Base-by-base conservation (phyloP, 2,797 vertebrate genomes). In the Emys orbicularis region DNA sequence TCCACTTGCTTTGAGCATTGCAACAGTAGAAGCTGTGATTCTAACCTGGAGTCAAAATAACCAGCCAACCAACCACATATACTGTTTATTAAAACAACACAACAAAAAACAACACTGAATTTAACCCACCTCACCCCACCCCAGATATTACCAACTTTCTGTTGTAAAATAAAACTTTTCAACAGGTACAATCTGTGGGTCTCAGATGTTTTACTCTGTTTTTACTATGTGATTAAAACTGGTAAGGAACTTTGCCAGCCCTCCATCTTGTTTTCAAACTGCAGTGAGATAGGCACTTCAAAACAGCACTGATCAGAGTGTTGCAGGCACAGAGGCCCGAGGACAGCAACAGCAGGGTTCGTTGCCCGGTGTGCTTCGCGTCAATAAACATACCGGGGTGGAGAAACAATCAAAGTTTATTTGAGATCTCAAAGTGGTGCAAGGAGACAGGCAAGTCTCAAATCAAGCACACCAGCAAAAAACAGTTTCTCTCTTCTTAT, bases 171-270 rank as follows among this genome's bases (percentile, higher is more conserved):
- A 74, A 27, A 74, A 68, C 85, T 5, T 4, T 53, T 76, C 80
- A 15, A 31, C 29, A 49, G 18, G 1, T 37, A 50, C 0, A 2
- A 10, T 79, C 80, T 82, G 54, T 27, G 16, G 18, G 6, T 29
- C 23, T 41, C 56, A 65, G 12, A 59, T 29, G 29, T 81, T 61
- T 13, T 21, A 37, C 13, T 68, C 50, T 74, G 7, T 49, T 41
- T 29, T 50, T 41, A 8, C 31, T 16, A 49, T 50, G 49, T 88
- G 2, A 12, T 84, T 29, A 76, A 19, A 52, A 79, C 88, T 57
- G 56, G 21, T 54, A 82, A 0, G 1, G 2, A 34, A 83, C 57
- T 9, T 1, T 53, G 31, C 54, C 2, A 87, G 83, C 3, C 0
- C 6, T 52, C 57, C 4, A 5, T 41, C 23, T 29, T 37, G 12